Evolutionary conservation across 2,888 invertebrate genomes (phyloP), one percentile per base, ranked within the genome.

Genomic region (Athalia cordata): DNA sequence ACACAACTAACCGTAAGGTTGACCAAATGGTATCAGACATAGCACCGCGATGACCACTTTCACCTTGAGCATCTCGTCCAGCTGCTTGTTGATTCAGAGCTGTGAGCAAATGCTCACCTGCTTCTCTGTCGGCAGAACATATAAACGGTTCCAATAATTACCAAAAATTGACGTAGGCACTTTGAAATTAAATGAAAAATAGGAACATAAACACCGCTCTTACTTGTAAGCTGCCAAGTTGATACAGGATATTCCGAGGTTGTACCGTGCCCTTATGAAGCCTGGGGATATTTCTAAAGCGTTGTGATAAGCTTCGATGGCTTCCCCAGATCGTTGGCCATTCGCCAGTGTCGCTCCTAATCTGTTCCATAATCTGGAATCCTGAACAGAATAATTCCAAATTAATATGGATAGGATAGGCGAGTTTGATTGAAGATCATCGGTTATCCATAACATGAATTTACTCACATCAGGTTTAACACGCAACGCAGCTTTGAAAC

Each of bases 271-370:
- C 79, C 99, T 93, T 81, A 99, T 97, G 90, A 97, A 99, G 3
- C 99, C 99, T 5, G 99, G 99, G 80, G 97, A 95, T 72, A 99
- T 91, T 87, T 96, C 94, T 74, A 99, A 92, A 57, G 99, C 98
- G 86, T 94, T 94, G 87, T 97, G 96, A 89, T 99, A 99, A 0
- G 99, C 99, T 82, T 97, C 96, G 6, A 99, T 96, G 4, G 99
- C 99, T 91, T 99, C 98, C 86, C 98, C 98, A 55, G 98, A 96
- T 82, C 95, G 94, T 76, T 96, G 96, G 82, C 98, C 97, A 90
- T 99, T 99, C 11, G 99, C 99, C 85, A 99, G 91, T 66, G 99
- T 98, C 52, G 99, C 99, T 76, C 99, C 99, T 50, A 99, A 92
- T 84, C 98, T 95, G 90, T 99, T 99, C 99, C 99, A 99, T 75